Evolutionary conservation across 2,113 vertebrate species (phyloP).

Genomic region (Reinhardtius hippoglossoides): DNA sequence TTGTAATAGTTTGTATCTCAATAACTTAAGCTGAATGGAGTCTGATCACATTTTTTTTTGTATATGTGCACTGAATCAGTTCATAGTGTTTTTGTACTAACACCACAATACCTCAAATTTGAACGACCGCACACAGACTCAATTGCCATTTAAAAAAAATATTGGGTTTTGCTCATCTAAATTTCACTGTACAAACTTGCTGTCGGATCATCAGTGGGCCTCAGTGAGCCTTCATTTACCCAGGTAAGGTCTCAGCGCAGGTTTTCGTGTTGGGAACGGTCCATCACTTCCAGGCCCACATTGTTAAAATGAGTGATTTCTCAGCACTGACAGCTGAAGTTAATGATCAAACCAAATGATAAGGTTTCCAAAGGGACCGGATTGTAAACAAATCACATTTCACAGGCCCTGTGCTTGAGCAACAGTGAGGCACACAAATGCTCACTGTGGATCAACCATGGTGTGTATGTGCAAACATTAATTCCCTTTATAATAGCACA

Average conservation of each 20-base stretch:
- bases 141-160: background rate
- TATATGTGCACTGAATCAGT: background rate
- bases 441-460: constrained; percentile 6
- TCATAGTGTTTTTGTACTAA: background rate
- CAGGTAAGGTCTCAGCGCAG: background rate
- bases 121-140: background rate
- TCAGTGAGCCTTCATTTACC: background rate
- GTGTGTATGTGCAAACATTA: constrained; percentile 6
- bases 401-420: constrained; percentile 39
- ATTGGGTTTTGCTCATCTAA: background rate
- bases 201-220: background rate
- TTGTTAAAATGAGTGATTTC: constrained; percentile 40
- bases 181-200: background rate
- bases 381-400: constrained; percentile 62
- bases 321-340: constrained; percentile 58
- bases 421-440: constrained; percentile 23
- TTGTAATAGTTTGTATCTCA: background rate
- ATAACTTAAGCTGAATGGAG: background rate
- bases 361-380: constrained; percentile 69
- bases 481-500: background rate
- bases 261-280: background rate
- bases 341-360: constrained; percentile 76
- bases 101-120: background rate
- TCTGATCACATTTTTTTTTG: background rate
- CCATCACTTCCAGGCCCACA: background rate